Evolutionary conservation across 2,888 invertebrate genomes (phyloP).

Genomic region (Spialia ferax): DNA sequence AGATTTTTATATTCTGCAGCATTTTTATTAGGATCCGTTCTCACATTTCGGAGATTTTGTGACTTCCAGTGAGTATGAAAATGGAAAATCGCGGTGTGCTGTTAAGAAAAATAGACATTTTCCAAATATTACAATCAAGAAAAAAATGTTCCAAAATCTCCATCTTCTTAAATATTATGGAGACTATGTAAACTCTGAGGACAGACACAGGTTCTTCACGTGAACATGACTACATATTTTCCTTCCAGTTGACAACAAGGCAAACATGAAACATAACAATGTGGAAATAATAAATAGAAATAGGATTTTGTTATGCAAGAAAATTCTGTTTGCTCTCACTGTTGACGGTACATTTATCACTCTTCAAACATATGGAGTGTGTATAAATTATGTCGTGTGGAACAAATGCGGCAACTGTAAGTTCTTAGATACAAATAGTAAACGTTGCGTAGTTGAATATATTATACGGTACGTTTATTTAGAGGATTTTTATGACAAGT

Average conservation of each 20-base stretch:
- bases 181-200: too few species aligned
- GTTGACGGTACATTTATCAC: slow-evolving; percentile 38
- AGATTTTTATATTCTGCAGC: too few species aligned
- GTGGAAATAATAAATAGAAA: slow-evolving; percentile 10
- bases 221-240: not conserved
- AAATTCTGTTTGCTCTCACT: slow-evolving; percentile 33
- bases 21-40: too few species aligned
- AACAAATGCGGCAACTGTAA: slow-evolving; percentile 26
- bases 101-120: too few species aligned
- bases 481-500: slow-evolving; percentile 2
- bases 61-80: too few species aligned
- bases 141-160: too few species aligned
- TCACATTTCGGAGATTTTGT: too few species aligned
- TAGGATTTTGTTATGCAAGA: slow-evolving; percentile 29
- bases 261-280: slow-evolving; percentile 1
- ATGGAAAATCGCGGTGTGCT: too few species aligned
- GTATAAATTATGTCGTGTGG: slow-evolving; percentile 38
- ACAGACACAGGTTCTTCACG: not conserved
- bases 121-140: too few species aligned
- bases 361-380: slow-evolving; percentile 38
- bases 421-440: slow-evolving; percentile 18
- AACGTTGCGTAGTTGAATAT: slow-evolving; percentile 23
- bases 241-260: not conserved
- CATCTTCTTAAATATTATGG: too few species aligned
- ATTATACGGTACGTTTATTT: slow-evolving; percentile 3